Conservation (phyloP, 2,888 invertebrate species). For the Acanthosepion lycidas region DNA sequence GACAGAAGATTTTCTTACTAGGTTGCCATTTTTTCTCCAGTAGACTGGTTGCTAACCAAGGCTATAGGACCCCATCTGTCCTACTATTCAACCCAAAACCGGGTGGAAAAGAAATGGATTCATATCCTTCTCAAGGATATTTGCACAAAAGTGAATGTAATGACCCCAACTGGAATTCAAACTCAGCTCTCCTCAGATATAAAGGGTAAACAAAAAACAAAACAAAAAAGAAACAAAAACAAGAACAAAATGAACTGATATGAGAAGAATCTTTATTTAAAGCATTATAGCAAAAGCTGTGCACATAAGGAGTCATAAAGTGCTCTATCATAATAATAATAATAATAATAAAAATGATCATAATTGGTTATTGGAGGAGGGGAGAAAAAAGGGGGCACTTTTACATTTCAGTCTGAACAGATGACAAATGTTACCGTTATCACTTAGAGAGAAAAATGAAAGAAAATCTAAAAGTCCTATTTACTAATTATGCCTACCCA, state of each 20-base stretch:
- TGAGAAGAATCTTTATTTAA: constrained; percentile 37
- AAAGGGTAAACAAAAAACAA: too few relatives aligned
- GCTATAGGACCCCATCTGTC: too few relatives aligned
- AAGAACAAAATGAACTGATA: neutral
- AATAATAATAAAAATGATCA: constrained; percentile 11
- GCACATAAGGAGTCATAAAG: constrained; percentile 25
- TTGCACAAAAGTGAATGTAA: too few relatives aligned
- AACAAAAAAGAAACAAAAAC: neutral
- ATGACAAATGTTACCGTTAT: neutral
- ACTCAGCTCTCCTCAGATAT: too few relatives aligned
- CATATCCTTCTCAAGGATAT: too few relatives aligned
- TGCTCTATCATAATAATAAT: constrained; percentile 18
- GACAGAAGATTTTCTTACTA: too few relatives aligned
- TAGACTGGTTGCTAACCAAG: too few relatives aligned
- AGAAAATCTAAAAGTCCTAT: neutral
- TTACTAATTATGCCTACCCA: neutral
- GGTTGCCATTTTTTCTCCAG: too few relatives aligned
- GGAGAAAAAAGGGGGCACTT: neutral
- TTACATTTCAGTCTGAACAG: neutral
- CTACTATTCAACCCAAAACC: too few relatives aligned
- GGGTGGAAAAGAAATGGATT: too few relatives aligned
- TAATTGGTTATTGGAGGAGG: neutral
- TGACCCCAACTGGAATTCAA: too few relatives aligned
- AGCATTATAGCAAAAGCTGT: constrained; percentile 38
- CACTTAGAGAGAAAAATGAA: neutral